Evolutionary conservation across 2,113 vertebrate species (phyloP).

Genomic region (Seriola dumerili): DNA sequence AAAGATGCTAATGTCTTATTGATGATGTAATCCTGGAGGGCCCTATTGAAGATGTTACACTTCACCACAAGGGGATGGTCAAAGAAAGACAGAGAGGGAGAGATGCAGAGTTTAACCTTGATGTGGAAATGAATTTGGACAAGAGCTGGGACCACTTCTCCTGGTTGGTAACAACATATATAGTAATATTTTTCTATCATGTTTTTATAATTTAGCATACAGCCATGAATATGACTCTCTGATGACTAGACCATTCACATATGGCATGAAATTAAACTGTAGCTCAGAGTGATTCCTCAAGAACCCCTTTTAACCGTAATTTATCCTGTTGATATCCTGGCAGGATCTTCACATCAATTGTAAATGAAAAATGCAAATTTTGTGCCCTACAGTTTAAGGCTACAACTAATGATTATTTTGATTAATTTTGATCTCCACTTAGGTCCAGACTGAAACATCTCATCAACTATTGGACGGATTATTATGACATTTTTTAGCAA

Average conservation of each 20-base stretch:
- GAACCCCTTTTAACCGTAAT: background rate
- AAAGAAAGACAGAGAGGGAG: constrained; percentile 20
- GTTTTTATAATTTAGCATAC: background rate
- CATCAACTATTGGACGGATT: too few relatives aligned
- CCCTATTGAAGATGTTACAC: constrained; percentile 65
- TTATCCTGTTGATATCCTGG: background rate
- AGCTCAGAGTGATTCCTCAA: too few relatives aligned
- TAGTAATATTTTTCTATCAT: constrained; percentile 4
- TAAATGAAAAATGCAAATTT: background rate
- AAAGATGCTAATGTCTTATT: constrained; percentile 78
- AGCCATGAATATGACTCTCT: background rate
- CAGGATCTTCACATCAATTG: background rate
- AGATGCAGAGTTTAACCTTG: constrained; percentile 49
- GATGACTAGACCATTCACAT: background rate
- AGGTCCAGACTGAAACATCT: too few relatives aligned
- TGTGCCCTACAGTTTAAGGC: background rate
- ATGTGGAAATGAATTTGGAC: constrained; percentile 55
- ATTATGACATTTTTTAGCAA: too few relatives aligned
- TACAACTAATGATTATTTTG: background rate
- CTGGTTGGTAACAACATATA: constrained; percentile 8
- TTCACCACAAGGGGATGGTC: constrained; percentile 44
- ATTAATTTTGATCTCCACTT: background rate
- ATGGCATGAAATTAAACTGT: background rate
- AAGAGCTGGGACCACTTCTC: constrained; percentile 21
- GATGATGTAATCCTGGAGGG: constrained; percentile 79